A percentile compares a stretch with the other conserved stretches of the same genome.
Conservation (phyloP, 2,888 invertebrate genomes). For the Macaria notata region DNA sequence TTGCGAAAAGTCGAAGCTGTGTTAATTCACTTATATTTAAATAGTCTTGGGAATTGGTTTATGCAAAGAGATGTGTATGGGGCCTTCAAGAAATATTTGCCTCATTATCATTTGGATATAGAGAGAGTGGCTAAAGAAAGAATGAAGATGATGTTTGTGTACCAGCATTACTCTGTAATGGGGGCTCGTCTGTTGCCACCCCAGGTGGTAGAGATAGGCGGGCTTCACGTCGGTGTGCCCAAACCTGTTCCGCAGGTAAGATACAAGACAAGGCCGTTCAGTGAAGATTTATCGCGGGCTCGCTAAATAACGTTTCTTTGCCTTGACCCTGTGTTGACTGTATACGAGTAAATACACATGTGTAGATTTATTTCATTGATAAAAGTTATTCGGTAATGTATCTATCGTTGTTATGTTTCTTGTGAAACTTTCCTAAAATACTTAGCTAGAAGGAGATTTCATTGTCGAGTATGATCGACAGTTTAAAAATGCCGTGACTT, state of each 20-base stretch:
- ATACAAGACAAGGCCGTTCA: too few relatives aligned
- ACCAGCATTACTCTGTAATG: conserved; percentile 83
- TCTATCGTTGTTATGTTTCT: too few relatives aligned
- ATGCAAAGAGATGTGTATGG: conserved; percentile 55
- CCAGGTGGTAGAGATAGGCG: conserved; percentile 83
- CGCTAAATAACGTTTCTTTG: too few relatives aligned
- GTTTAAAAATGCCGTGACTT: too few relatives aligned
- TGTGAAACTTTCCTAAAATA: too few relatives aligned
- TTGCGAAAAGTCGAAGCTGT: conserved; percentile 49
- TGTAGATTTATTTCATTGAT: too few relatives aligned
- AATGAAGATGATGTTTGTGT: conserved; percentile 79
- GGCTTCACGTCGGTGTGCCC: conserved; percentile 64
- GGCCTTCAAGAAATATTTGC: conserved; percentile 60
- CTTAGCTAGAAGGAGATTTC: too few relatives aligned
- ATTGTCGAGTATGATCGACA: too few relatives aligned
- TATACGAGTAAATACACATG: too few relatives aligned
- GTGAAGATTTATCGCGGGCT: too few relatives aligned
- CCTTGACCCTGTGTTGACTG: too few relatives aligned
- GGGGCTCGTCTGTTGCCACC: conserved; percentile 76
- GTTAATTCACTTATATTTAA: conserved; percentile 41
- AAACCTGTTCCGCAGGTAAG: conserved; percentile 53
- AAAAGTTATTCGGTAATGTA: too few relatives aligned
- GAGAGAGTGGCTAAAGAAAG: conserved; percentile 64
- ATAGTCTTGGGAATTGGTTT: conserved; percentile 41
- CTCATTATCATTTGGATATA: conserved; percentile 68